A percentile compares a stretch with the other conserved stretches of the same genome.
Evolutionary conservation across 2,113 vertebrate genomes (phyloP).

Genomic region (Dromiciops gliroides): DNA sequence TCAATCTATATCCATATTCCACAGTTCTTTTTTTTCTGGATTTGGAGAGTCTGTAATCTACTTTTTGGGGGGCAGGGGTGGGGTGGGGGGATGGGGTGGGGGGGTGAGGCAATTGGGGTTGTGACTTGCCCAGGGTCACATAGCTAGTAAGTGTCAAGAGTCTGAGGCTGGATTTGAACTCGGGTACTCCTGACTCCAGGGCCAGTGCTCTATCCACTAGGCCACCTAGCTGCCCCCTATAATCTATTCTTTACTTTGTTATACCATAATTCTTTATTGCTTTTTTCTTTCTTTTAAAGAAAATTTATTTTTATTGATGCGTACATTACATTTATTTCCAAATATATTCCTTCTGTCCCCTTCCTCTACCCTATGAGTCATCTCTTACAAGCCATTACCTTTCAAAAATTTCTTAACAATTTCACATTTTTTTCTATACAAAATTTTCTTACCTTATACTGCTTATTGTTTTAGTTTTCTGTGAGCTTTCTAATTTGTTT

Average conservation of each 20-base stretch:
- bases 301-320: neutral
- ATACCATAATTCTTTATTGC: neutral
- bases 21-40: too few species aligned
- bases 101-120: too few species aligned
- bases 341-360: neutral
- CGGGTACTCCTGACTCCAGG: too few species aligned
- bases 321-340: neutral
- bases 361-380: neutral
- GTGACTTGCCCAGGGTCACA: too few species aligned
- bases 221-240: too few species aligned
- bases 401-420: slow-evolving; percentile 48
- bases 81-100: too few species aligned
- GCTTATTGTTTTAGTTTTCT: neutral
- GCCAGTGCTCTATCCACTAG: too few species aligned
- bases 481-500: neutral
- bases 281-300: slow-evolving; percentile 19
- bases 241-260: slow-evolving; percentile 20
- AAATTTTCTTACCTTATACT: neutral
- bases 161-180: too few species aligned
- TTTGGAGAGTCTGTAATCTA: too few species aligned
- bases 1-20: too few species aligned
- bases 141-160: too few species aligned
- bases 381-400: neutral
- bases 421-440: slow-evolving; percentile 10
- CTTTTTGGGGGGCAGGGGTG: too few species aligned